These are phyloP conservation scores for Noctilio leporinus DNA, from an alignment of 2,113 vertebrate species.

Conservation along the genomic window DNA sequence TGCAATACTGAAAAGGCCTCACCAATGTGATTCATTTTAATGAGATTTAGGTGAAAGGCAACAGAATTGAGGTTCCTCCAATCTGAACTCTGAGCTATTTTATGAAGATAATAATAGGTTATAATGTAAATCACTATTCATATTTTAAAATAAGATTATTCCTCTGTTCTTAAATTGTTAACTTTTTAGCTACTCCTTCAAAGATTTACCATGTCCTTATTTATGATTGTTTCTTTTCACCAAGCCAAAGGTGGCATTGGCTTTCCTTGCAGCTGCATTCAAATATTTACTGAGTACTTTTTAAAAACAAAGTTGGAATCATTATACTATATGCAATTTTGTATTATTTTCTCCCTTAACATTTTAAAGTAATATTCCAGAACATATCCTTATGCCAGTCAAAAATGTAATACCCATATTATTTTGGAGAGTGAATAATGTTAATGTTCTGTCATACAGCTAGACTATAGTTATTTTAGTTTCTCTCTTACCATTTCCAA, in stretches of 20 bases:
- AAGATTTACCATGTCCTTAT: background rate
- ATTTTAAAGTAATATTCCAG: background rate
- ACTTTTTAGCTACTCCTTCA: background rate
- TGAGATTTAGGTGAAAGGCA: background rate
- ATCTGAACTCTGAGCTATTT: background rate
- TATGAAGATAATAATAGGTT: background rate
- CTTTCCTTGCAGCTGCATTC: background rate
- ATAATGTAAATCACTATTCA: background rate
- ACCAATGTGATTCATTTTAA: conserved; percentile 11
- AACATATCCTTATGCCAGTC: background rate
- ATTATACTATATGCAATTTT: background rate
- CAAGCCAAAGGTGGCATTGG: background rate
- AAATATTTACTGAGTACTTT: background rate
- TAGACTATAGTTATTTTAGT: background rate
- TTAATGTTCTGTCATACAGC: background rate
- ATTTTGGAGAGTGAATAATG: background rate
- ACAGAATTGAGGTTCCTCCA: background rate
- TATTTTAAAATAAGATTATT: background rate
- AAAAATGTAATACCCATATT: background rate
- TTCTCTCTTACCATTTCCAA: background rate
- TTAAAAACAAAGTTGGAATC: background rate
- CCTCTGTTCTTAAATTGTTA: background rate
- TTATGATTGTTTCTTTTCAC: background rate
- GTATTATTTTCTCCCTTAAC: background rate
- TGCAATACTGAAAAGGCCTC: background rate